These are phyloP conservation scores for Agrochola lota DNA, from an alignment of 2,888 invertebrate species.

Conservation along the genomic window DNA sequence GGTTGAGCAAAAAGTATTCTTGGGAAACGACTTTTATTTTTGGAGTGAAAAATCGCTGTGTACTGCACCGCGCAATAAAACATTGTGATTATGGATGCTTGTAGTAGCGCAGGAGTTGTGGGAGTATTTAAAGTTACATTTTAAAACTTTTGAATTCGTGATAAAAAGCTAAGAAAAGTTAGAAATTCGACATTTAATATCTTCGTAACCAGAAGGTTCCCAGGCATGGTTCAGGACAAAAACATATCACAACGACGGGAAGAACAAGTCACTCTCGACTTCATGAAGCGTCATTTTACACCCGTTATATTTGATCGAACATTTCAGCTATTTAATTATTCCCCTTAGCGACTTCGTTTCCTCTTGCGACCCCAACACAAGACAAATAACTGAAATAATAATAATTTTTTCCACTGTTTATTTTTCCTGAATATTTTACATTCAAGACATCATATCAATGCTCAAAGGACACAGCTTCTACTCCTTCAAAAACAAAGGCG, in stretches of 20 bases:
- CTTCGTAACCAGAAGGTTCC: no score
- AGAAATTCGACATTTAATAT: no score
- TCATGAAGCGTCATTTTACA: no score
- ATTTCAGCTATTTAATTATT: neutral
- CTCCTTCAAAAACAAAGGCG: slow-evolving; percentile 39
- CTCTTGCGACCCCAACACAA: neutral
- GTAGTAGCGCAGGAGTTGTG: no score
- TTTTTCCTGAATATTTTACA: slow-evolving; percentile 13
- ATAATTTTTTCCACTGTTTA: slow-evolving; percentile 21
- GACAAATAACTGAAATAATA: slow-evolving; percentile 19
- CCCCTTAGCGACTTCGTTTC: neutral
- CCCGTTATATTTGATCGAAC: neutral
- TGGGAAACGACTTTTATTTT: neutral
- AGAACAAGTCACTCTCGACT: neutral
- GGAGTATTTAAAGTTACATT: no score
- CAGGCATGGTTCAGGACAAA: no score
- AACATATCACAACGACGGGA: no score
- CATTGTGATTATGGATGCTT: no score
- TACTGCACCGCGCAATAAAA: no score
- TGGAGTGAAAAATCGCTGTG: no score
- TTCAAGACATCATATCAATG: neutral
- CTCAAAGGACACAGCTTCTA: neutral
- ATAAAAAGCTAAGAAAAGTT: neutral
- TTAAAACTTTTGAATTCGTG: neutral
- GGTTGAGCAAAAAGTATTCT: neutral